Evolutionary conservation across 35 echinoderm and acorn worm species (phyloP).

Genomic region (Ophiothrix spiculata): DNA sequence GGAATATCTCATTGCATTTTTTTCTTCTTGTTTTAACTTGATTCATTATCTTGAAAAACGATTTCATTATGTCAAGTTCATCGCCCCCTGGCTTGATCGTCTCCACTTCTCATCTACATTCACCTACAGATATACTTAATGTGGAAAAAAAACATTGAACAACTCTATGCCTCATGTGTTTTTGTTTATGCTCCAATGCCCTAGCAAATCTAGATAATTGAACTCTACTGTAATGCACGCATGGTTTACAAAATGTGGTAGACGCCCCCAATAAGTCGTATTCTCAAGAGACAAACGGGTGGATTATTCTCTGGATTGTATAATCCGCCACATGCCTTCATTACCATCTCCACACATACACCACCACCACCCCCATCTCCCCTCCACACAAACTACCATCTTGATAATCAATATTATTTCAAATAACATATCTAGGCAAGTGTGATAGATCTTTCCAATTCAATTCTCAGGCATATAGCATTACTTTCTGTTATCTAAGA

Average conservation of each 20-base stretch:
- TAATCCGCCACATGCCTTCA: neutral
- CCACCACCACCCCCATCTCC: neutral
- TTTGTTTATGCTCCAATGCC: constrained; percentile 12
- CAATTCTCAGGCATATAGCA: neutral
- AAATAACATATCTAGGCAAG: neutral
- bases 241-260: neutral
- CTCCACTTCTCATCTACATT: neutral
- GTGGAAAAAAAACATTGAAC: constrained; percentile 10
- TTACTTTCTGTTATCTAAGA: neutral
- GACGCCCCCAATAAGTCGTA: neutral
- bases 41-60: neutral
- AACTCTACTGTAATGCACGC: neutral
- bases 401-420: neutral
- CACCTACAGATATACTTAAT: neutral
- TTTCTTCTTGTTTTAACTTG: constrained; percentile 8
- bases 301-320: neutral
- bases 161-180: neutral
- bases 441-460: neutral
- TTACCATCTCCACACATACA: neutral
- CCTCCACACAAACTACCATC: neutral
- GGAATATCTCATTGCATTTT: neutral
- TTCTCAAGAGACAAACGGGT: neutral
- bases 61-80: constrained; percentile 8
- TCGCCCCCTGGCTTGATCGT: neutral
- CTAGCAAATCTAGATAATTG: neutral